These are phyloP conservation scores for Nestor notabilis DNA, from an alignment of 2,113 vertebrate genomes.

Conservation along the genomic window DNA sequence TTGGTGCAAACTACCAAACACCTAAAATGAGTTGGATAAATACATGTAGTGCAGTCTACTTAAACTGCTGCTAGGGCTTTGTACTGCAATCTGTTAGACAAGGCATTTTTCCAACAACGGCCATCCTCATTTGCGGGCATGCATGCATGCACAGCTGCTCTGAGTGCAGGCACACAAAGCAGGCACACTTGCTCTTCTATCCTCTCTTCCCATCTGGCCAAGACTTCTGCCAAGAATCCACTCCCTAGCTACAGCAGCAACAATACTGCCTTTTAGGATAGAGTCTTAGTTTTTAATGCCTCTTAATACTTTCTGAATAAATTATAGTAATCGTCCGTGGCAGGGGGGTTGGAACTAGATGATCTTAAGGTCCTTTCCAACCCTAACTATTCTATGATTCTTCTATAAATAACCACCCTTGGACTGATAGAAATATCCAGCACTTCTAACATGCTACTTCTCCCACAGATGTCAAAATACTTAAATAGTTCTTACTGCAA, in stretches of 20 bases:
- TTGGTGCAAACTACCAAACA: not conserved
- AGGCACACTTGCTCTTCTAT: not conserved
- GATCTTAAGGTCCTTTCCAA: too few species aligned
- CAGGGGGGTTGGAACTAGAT: too few species aligned
- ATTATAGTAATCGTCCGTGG: not conserved
- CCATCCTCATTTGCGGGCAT: not conserved
- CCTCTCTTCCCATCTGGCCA: constrained; percentile 9
- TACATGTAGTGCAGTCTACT: not conserved
- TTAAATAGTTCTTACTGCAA: not conserved
- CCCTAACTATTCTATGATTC: too few species aligned
- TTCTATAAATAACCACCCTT: not conserved
- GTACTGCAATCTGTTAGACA: not conserved
- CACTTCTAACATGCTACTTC: not conserved
- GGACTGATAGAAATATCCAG: not conserved
- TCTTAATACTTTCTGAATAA: not conserved
- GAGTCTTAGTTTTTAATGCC: not conserved
- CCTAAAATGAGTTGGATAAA: not conserved
- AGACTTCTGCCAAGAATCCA: not conserved
- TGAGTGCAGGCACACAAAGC: not conserved
- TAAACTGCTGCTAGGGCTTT: not conserved
- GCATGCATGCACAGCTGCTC: not conserved
- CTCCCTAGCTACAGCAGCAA: not conserved
- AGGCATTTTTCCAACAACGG: not conserved
- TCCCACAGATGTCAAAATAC: not conserved
- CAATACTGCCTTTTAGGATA: not conserved